Base-by-base conservation (phyloP, 1,140 invertebrate species). In the Pseudomyrmex dendroicus region DNA sequence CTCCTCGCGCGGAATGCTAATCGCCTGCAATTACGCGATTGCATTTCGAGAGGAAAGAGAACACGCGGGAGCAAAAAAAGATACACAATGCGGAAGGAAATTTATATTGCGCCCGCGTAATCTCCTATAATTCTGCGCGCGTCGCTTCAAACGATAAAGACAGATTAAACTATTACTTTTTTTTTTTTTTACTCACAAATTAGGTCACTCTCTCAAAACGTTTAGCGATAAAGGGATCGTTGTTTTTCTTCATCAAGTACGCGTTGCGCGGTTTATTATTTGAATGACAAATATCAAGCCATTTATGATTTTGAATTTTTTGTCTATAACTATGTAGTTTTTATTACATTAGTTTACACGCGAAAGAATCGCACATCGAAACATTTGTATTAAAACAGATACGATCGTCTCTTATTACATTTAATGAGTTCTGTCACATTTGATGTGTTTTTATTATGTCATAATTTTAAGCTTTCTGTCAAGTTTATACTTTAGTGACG, bases 101-200 rank as follows among this genome's bases (percentile, higher is more conserved):
- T 80, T 80, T 59, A 59, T 59, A 70, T 70, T 77, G 46, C 54
- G 7, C 64, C 68, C 54, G 64, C 20, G 76, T 72, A 59, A 80
- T 72, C 66, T 70, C 15, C 52, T 2, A 67, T 76, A 64, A 76
- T 72, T 59, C 68, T 22, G 20, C 22, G 44, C n/a, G 54, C 76
- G 35, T 78, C 54, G 35, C 63, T 68, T 54, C 35, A 44, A 66
- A 66, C 25, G n/a, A 7, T 17, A 63, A 52, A 25, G 62, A 66
- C 62, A 77, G 35, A 77, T 77, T 77, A 67, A 22, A 12, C 1
- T 13, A 2, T 25, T 73, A 62, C 17, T 20, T 17, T 35, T 35
- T 7, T 35, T 25, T 25, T 25, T 25, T 25, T 25, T 25, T 7
- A 2, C 35, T 35, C 35, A 35, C 35, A 35, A 76, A 64, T n/a